These are phyloP conservation scores for Leptinotarsa texana DNA, from an alignment of 1,140 invertebrate genomes.

Conservation along the genomic window DNA sequence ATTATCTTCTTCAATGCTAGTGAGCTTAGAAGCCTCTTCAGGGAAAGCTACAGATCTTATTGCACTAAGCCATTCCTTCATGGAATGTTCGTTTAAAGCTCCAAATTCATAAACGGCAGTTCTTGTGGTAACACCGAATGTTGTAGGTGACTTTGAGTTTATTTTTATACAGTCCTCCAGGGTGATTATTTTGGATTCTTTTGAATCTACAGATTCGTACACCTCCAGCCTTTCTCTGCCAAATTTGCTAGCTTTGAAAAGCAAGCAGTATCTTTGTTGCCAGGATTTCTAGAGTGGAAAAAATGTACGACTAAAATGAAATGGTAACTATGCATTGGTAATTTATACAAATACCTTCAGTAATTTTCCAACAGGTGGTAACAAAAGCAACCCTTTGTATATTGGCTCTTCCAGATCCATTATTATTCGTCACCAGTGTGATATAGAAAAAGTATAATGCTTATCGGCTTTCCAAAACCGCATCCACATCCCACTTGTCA, in stretches of 20 bases:
- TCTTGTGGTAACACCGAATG: slow-evolving; percentile 73
- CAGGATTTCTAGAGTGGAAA: slow-evolving; percentile 69
- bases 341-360: slow-evolving; percentile 57
- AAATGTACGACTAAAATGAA: not conserved
- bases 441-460: slow-evolving; percentile 9
- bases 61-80: slow-evolving; percentile 75
- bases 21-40: slow-evolving; percentile 64
- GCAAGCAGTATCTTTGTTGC: slow-evolving; percentile 75
- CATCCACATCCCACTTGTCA: slow-evolving; percentile 28
- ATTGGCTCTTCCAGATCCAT: slow-evolving; percentile 71
- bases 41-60: slow-evolving; percentile 83
- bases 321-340: not conserved
- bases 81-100: slow-evolving; percentile 70
- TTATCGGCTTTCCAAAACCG: slow-evolving; percentile 24
- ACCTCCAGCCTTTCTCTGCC: slow-evolving; percentile 83
- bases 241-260: slow-evolving; percentile 80
- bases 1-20: slow-evolving; percentile 80
- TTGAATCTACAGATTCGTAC: slow-evolving; percentile 76
- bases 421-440: slow-evolving; percentile 32
- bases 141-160: slow-evolving; percentile 65
- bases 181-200: slow-evolving; percentile 74
- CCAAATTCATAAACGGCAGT: slow-evolving; percentile 71
- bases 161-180: slow-evolving; percentile 87
- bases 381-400: slow-evolving; percentile 68
- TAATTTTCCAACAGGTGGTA: slow-evolving; percentile 70